phyloP scores from a whole-genome alignment of 2,797 vertebrate genomes.

The Pampus argenteus region DNA sequence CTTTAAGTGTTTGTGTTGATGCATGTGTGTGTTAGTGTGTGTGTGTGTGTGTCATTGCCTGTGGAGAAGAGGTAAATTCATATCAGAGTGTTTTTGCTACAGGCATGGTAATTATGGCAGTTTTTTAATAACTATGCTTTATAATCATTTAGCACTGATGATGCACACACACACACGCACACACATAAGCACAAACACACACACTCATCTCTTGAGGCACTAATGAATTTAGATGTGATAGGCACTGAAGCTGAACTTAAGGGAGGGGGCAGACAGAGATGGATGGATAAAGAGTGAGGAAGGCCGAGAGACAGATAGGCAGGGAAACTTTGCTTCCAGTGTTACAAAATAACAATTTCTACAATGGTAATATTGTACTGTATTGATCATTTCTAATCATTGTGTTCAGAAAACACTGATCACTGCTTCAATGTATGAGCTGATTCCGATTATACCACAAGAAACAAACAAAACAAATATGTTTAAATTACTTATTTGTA shows the following conservation, averaged over 20 bases:
- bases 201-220: slow-evolving; percentile 69
- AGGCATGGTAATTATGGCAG: slow-evolving; percentile 78
- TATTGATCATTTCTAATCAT: slow-evolving; percentile 48
- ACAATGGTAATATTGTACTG: slow-evolving; percentile 35
- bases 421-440: neutral
- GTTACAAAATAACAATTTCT: slow-evolving; percentile 56
- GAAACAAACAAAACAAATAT: slow-evolving; percentile 7
- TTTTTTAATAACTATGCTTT: slow-evolving; percentile 85
- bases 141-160: slow-evolving; percentile 82
- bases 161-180: slow-evolving; percentile 34
- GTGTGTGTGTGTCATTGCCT: slow-evolving; percentile 62
- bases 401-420: slow-evolving; percentile 3
- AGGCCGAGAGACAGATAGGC: slow-evolving; percentile 59
- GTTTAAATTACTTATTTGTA: neutral
- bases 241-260: slow-evolving; percentile 80
- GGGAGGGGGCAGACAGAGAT: slow-evolving; percentile 53
- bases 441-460: neutral
- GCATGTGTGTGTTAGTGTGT: slow-evolving; percentile 11
- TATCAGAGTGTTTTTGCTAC: slow-evolving; percentile 79
- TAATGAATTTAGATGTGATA: slow-evolving; percentile 84
- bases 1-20: slow-evolving; percentile 31
- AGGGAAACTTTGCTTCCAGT: slow-evolving; percentile 57
- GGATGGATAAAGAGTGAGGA: slow-evolving; percentile 64
- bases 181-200: slow-evolving; percentile 32
- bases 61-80: slow-evolving; percentile 76